Evolutionary conservation across 2,888 invertebrate species (phyloP), one percentile per base, ranked within the genome.

Genomic region (Hyalella azteca): DNA sequence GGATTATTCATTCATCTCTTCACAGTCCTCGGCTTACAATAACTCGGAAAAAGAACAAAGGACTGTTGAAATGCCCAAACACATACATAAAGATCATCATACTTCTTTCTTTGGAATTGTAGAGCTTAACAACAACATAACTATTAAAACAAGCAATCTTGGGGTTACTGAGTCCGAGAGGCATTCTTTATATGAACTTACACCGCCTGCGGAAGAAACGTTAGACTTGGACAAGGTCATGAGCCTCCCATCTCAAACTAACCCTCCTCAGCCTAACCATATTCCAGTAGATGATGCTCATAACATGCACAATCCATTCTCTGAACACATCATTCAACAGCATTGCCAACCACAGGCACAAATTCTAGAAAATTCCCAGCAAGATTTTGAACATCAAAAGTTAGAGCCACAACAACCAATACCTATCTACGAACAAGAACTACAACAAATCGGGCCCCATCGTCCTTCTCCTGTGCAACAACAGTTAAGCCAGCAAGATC

Each of bases 201-300:
- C 66, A 19, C 66, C 66, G 7, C 66, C 66, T 36, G 66, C 66
- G 19, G 66, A 66, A 36, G 66, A 66, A 15, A 66, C 66, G 11
- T 5, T 66, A 19, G 66, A 66, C 39, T 36, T 66, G 19, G 66
- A 66, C 7, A 66, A 66, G 39, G 66, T 36, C 5, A 66, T 66
- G 36, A 66, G 29, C 36, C 19, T 36, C 32, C 29, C 66, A 7
- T 36, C 32, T 66, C 66, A 32, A 36, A 36, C 13, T 9, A 22
- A 54, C 9, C 54, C 54, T 22, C 54, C 22, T 26, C 29, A 54
- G 26, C 22, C 22, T 29, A 54, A 54, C 22, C 22, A 4, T 54
- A 26, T 54, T 26, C 26, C n/a, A n/a, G n/a, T n/a, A n/a, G n/a
- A n/a, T n/a, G 54, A 54, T 3, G 22, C 29, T 13, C 22, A 54